Evolutionary conservation across 2,113 vertebrate species (phyloP).

Genomic region (Grus americana): DNA sequence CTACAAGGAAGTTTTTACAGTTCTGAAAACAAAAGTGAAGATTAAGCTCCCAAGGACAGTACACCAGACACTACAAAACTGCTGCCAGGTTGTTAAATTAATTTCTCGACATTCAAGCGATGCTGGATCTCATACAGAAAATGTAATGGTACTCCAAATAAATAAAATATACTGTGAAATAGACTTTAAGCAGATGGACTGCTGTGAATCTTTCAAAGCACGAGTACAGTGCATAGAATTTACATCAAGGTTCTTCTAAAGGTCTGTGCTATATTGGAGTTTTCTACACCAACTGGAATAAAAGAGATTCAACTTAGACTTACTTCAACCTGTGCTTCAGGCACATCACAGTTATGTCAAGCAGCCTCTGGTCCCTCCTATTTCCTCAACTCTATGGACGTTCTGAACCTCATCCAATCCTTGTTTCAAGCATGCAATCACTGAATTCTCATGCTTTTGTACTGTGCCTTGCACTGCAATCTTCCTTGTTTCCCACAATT

Average conservation of each 20-base stretch:
- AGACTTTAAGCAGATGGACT: not conserved
- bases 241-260: not conserved
- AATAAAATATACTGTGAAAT: not conserved
- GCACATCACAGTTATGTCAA: not conserved
- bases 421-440: not conserved
- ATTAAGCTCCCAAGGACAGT: not conserved
- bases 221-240: not conserved
- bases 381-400: not conserved
- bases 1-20: not conserved
- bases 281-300: not conserved
- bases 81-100: not conserved
- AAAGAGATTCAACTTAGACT: not conserved
- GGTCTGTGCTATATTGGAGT: not conserved
- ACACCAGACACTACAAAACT: not conserved
- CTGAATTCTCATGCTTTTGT: not conserved
- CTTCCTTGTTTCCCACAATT: not conserved
- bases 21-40: not conserved
- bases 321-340: not conserved
- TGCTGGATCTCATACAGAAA: not conserved
- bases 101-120: not conserved
- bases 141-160: not conserved
- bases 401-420: not conserved
- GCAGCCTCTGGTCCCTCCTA: not conserved
- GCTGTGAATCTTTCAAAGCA: not conserved
- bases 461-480: not conserved